phyloP scores from a whole-genome alignment of 35 echinoderm and acorn worm genomes.

The Acanthaster planci region DNA sequence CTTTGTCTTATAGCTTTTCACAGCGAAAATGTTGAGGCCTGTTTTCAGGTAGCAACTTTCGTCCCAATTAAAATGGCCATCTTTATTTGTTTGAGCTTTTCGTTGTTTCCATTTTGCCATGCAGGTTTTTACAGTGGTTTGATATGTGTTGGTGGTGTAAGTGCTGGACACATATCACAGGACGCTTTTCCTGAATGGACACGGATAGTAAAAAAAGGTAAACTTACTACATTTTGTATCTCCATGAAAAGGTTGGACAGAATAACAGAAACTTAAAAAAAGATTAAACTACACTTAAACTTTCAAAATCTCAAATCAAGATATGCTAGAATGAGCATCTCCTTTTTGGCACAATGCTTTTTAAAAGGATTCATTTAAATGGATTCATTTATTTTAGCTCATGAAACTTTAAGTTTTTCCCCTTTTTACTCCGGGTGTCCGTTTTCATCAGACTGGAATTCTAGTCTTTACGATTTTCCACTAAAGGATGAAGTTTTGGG shows the following conservation, averaged over 20 bases:
- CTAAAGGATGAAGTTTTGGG: too few relatives aligned
- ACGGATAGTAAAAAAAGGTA: conserved; percentile 8
- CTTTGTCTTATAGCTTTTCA: background rate
- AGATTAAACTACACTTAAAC: too few relatives aligned
- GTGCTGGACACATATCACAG: background rate
- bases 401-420: too few relatives aligned
- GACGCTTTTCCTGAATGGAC: conserved; percentile 4
- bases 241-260: background rate
- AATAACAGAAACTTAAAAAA: background rate
- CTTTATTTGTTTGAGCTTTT: background rate
- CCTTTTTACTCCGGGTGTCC: too few relatives aligned
- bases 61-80: background rate
- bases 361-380: too few relatives aligned
- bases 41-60: background rate
- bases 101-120: background rate
- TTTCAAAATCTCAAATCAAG: too few relatives aligned
- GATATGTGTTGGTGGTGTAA: background rate
- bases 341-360: too few relatives aligned
- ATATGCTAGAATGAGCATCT: too few relatives aligned
- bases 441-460: too few relatives aligned
- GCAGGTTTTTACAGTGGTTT: conserved; percentile 1
- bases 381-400: too few relatives aligned
- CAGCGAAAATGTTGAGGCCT: background rate
- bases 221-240: background rate
- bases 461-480: too few relatives aligned